Percentiles rank a stretch among this genome's conserved stretches.
Conservation (phyloP, 1,140 invertebrate genomes). For the Subanguina moxae region DNA sequence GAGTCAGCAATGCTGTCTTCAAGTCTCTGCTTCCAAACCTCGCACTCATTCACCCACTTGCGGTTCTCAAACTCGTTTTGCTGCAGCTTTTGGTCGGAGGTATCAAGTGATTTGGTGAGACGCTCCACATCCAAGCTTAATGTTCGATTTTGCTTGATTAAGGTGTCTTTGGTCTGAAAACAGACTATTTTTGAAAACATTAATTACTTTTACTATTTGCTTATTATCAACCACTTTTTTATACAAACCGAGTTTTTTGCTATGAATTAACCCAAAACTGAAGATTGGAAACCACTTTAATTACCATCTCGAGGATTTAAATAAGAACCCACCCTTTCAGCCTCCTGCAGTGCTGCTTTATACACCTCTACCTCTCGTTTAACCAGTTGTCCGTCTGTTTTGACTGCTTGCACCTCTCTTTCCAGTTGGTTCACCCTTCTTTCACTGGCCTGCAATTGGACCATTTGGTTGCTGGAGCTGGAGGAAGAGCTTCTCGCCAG, state of each 20-base stretch:
- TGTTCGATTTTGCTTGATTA: slow-evolving; percentile 27
- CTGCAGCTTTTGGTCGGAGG: slow-evolving; percentile 19
- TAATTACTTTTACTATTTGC: too few species aligned
- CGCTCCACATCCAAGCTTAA: slow-evolving; percentile 29
- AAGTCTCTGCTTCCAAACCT: slow-evolving; percentile 29
- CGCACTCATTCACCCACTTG: slow-evolving; percentile 27
- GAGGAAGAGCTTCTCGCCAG: slow-evolving; percentile 32
- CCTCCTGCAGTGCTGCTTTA: slow-evolving; percentile 42
- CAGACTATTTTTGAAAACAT: too few species aligned
- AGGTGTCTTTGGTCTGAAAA: slow-evolving; percentile 23
- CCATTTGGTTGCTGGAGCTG: slow-evolving; percentile 6
- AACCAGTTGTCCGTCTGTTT: slow-evolving; percentile 42
- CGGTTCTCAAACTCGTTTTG: slow-evolving; percentile 18
- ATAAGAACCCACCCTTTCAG: slow-evolving; percentile 43
- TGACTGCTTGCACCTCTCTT: slow-evolving; percentile 36
- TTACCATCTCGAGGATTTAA: background rate
- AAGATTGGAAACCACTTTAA: background rate
- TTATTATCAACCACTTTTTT: too few species aligned
- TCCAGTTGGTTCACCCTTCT: slow-evolving; percentile 29
- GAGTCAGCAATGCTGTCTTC: slow-evolving; percentile 40
- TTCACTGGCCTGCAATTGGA: slow-evolving; percentile 36
- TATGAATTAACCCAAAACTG: background rate
- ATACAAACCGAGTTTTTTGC: too few species aligned
- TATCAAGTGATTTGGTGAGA: slow-evolving; percentile 17
- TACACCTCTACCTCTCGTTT: slow-evolving; percentile 51